Conservation (phyloP, 2,113 vertebrate species). For the Chloebia gouldiae region DNA sequence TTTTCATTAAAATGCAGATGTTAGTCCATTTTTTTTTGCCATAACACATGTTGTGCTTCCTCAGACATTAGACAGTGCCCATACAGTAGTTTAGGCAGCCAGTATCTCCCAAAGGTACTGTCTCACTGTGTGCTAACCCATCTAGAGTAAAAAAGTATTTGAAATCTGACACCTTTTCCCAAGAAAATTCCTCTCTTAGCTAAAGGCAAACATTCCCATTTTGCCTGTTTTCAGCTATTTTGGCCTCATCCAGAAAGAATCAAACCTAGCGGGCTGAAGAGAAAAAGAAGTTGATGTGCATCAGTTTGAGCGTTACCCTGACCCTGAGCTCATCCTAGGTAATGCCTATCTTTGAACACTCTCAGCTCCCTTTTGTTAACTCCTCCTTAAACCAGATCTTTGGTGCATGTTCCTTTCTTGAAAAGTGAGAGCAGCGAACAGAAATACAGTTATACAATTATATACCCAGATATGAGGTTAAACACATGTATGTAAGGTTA, state of each 20-base stretch:
- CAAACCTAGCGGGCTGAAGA: neutral
- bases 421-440: neutral
- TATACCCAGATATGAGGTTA: neutral
- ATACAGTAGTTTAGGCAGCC: neutral
- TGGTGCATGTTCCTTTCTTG: neutral
- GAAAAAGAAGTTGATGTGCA: neutral
- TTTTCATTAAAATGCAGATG: neutral
- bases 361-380: neutral
- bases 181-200: neutral
- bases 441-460: neutral
- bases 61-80: neutral
- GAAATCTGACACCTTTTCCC: neutral
- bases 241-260: neutral
- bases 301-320: rapidly evolving
- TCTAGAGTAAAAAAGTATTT: neutral
- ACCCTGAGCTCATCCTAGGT: neutral
- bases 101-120: neutral
- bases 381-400: neutral
- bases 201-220: neutral
- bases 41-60: neutral
- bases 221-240: neutral
- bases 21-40: neutral
- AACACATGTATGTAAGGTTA: too few species aligned
- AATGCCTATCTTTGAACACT: neutral
- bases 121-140: neutral